Evolutionary conservation across 2,797 vertebrate genomes (phyloP), one percentile per base, ranked within the genome.

Genomic region (Halcyon chelicuti): DNA sequence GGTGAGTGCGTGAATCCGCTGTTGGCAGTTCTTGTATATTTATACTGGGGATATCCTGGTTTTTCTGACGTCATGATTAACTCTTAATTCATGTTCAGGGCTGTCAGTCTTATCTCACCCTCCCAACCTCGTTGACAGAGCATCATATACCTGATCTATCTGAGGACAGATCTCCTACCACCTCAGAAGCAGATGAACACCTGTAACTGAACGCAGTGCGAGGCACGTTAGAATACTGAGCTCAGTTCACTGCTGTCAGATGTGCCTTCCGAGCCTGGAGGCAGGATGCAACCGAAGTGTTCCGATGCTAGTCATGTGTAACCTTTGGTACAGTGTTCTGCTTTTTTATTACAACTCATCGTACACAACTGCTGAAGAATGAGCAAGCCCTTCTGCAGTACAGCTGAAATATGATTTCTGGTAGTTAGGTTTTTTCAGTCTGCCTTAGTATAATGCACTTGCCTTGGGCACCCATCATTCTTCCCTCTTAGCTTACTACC

Each of bases 231-330:
- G 70, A 89, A 3, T 57, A 35, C 2, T 4, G 65, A 52, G 86
- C 23, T 33, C 39, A 8, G 0, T 5, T n/a, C 20, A 0, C 18
- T 12, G 37, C n/a, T 0, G 4, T 4, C 33, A 47, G 35, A 3
- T 22, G 40, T 23, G 46, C 29, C 55, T 73, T 15, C 29, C 18
- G 83, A n/a, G 65, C 2, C 58, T 17, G 5, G 47, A 60, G 37
- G 5, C 33, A 17, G 65, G 58, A 18, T 57, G 57, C 75, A 26
- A 25, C 3, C 5, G 1, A 1, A 7, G 37, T 1, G 35, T 42
- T 29, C 11, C 0, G 1, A 0, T 13, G 28, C 47, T 57, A 51
- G 2, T 11, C 15, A 1, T 6, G 47, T 7, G 10, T 21, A 15
- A 13, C 35, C 55, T 51, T 22, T 47, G 67, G 44, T 47, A 29